Percentiles rank a stretch among this genome's conserved stretches.
Conservation (phyloP, 2,797 vertebrate species). For the Trichosurus vulpecula region DNA sequence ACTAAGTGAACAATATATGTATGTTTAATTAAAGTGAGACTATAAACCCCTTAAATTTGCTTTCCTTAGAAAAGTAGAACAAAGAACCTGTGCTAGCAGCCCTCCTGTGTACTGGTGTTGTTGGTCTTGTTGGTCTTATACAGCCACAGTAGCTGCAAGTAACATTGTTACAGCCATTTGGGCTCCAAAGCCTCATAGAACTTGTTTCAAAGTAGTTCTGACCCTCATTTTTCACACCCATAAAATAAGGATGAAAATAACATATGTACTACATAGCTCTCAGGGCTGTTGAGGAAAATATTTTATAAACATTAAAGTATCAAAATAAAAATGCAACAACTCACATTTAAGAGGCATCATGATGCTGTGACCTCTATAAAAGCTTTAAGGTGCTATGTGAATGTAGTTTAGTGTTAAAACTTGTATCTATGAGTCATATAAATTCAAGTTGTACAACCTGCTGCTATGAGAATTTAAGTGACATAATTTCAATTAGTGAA, state of each 20-base stretch:
- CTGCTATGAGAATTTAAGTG: background rate
- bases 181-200: background rate
- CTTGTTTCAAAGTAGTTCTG: background rate
- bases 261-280: background rate
- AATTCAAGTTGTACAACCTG: constrained; percentile 35
- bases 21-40: no score
- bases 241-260: background rate
- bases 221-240: background rate
- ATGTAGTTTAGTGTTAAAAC: background rate
- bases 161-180: no score
- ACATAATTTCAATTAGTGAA: constrained; percentile 24
- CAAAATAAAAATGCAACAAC: background rate
- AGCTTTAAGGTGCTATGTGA: background rate
- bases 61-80: no score
- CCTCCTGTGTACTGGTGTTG: no score
- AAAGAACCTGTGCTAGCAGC: no score
- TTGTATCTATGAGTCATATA: background rate
- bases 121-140: no score
- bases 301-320: background rate
- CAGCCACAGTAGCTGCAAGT: no score
- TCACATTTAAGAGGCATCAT: background rate
- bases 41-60: no score
- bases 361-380: background rate
- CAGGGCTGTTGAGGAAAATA: background rate
- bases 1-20: no score